Conservation (phyloP, 2,888 invertebrate genomes). For the Prenolepis imparis region DNA sequence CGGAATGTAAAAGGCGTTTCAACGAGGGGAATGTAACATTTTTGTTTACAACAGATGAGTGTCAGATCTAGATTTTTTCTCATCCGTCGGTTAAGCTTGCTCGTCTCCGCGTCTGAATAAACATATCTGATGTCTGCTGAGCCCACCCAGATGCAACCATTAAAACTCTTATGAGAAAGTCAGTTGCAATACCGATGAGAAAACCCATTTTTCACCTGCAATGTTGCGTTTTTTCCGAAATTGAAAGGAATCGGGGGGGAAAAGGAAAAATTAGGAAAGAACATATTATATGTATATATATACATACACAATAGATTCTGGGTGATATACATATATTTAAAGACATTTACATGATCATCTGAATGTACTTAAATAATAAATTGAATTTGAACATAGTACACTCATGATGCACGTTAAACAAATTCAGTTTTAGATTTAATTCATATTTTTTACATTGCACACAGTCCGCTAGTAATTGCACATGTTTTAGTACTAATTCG, state of each 20-base stretch:
- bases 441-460: slow-evolving; percentile 59
- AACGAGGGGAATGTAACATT: slow-evolving; percentile 81
- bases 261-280: not conserved
- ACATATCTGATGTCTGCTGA: slow-evolving; percentile 83
- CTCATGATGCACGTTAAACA: slow-evolving; percentile 51
- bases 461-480: slow-evolving; percentile 37
- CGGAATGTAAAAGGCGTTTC: slow-evolving; percentile 64
- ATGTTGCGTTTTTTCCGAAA: not conserved
- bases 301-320: not conserved
- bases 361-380: slow-evolving; percentile 62
- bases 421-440: slow-evolving; percentile 59
- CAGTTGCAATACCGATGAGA: slow-evolving; percentile 48
- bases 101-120: slow-evolving; percentile 83
- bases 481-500: slow-evolving; percentile 6
- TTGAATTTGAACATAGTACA: slow-evolving; percentile 42
- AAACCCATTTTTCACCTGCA: slow-evolving; percentile 44
- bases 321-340: slow-evolving; percentile 68
- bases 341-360: slow-evolving; percentile 60
- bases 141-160: slow-evolving; percentile 84
- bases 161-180: slow-evolving; percentile 84
- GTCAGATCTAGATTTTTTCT: slow-evolving; percentile 80
- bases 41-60: slow-evolving; percentile 83
- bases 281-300: not conserved
- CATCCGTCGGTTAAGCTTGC: slow-evolving; percentile 78
- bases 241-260: not conserved